phyloP scores from a whole-genome alignment of 2,113 vertebrate genomes.

The Engystomops pustulosus region DNA sequence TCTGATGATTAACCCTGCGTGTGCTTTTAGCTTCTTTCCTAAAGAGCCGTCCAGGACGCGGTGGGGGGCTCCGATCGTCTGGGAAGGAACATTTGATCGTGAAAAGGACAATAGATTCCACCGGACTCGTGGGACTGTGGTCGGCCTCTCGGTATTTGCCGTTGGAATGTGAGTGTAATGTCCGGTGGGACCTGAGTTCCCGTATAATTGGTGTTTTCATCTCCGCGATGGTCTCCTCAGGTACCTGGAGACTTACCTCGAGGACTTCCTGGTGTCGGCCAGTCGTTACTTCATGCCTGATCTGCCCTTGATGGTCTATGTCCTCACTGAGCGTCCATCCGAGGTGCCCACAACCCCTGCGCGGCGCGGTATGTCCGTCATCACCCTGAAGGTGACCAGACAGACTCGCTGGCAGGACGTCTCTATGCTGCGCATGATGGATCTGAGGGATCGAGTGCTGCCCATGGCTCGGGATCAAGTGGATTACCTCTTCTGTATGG shows the following conservation, averaged over 20 bases:
- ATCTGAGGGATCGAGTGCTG: constrained; percentile 2
- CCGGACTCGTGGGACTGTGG: neutral
- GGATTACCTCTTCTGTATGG: constrained; percentile 42
- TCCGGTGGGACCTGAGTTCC: no score
- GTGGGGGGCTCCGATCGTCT: constrained; percentile 40
- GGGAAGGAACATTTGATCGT: constrained; percentile 21
- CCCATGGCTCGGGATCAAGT: constrained; percentile 8
- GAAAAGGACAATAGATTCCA: neutral
- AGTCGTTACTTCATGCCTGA: constrained; percentile 21
- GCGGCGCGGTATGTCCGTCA: neutral
- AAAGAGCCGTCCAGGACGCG: neutral
- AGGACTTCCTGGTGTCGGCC: constrained; percentile 12
- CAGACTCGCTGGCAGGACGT: constrained; percentile 31
- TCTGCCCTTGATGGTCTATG: neutral
- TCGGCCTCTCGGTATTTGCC: constrained; percentile 42
- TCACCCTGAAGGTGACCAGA: neutral
- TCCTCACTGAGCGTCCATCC: constrained; percentile 12
- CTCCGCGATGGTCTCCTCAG: neutral
- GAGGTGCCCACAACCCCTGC: neutral
- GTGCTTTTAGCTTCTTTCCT: neutral
- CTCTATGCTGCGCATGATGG: constrained; percentile 32
- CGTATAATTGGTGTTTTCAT: neutral
- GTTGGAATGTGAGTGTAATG: constrained; percentile 31
- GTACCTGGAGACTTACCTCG: constrained; percentile 12
- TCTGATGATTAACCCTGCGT: no score